Conservation (phyloP, 2,113 vertebrate genomes). For the Tiliqua scincoides region DNA sequence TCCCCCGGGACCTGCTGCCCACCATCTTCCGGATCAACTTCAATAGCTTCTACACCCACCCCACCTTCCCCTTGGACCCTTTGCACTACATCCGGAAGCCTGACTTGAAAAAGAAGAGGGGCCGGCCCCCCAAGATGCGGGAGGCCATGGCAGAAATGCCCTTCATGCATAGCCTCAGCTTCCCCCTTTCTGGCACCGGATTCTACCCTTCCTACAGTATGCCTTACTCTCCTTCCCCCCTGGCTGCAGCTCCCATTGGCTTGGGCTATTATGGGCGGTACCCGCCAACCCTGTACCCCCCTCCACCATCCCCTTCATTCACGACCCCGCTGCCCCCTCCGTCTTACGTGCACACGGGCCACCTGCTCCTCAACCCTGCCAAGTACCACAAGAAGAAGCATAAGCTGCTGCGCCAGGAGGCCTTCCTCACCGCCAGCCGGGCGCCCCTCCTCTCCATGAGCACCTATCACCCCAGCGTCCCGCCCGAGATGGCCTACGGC, state of each 20-base stretch:
- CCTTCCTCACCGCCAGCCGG: conserved; percentile 83
- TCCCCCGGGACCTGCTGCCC: conserved; percentile 87
- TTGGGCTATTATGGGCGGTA: conserved; percentile 93
- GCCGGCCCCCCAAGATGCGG: conserved; percentile 90
- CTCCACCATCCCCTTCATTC: conserved; percentile 89
- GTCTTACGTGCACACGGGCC: conserved; percentile 88
- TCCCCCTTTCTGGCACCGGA: conserved; percentile 84
- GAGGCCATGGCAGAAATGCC: conserved; percentile 96
- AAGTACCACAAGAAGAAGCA: conserved; percentile 95
- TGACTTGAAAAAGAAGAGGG: conserved; percentile 89
- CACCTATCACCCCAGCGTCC: conserved; percentile 81
- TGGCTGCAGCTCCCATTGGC: conserved; percentile 86
- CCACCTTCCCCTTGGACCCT: conserved; percentile 85
- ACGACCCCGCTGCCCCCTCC: conserved; percentile 85
- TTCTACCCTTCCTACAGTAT: conserved; percentile 96
- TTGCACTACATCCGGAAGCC: conserved; percentile 91
- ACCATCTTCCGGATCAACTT: conserved; percentile 91
- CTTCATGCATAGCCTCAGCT: conserved; percentile 94
- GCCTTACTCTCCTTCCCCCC: conserved; percentile 91
- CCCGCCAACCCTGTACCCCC: conserved; percentile 87
- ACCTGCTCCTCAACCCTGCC: conserved; percentile 92
- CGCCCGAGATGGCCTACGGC: conserved; percentile 85
- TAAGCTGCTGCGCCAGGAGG: conserved; percentile 88
- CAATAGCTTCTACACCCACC: conserved; percentile 88
- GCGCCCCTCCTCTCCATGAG: conserved; percentile 87